Percentiles rank a stretch among this genome's conserved stretches.
phyloP scores from a whole-genome alignment of 2,797 vertebrate genomes.

The Periparus ater region DNA sequence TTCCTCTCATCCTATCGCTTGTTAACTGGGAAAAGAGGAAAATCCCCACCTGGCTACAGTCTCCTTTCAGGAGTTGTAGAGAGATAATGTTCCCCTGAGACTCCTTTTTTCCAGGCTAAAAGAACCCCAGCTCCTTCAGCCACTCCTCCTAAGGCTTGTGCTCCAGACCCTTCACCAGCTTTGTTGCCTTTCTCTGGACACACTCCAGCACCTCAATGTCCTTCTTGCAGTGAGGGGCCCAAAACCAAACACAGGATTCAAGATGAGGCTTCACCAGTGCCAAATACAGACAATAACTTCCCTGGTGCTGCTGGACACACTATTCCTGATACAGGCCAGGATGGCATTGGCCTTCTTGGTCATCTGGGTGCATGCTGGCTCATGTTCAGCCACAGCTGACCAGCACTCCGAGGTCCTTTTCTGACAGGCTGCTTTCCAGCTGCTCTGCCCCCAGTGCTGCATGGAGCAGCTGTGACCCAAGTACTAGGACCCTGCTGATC shows the following conservation, averaged over 20 bases:
- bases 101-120: neutral
- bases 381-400: accelerated
- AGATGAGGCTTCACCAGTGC: neutral
- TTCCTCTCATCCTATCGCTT: neutral
- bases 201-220: accelerated
- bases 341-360: neutral
- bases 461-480: neutral
- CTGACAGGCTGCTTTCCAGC: neutral
- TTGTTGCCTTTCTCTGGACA: neutral
- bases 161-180: neutral
- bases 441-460: accelerated
- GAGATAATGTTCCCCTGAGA: neutral
- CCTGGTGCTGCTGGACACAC: neutral
- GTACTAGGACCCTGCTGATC: neutral
- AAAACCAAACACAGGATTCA: neutral
- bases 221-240: neutral
- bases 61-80: neutral
- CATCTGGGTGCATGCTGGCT: neutral
- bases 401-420: neutral
- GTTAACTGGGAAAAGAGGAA: neutral
- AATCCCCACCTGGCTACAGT: neutral
- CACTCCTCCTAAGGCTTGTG: neutral
- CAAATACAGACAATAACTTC: neutral
- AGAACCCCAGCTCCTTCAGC: neutral
- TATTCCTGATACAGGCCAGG: neutral